These are phyloP conservation scores for Eupithecia insigniata DNA, from an alignment of 2,888 invertebrate species.

Conservation along the genomic window DNA sequence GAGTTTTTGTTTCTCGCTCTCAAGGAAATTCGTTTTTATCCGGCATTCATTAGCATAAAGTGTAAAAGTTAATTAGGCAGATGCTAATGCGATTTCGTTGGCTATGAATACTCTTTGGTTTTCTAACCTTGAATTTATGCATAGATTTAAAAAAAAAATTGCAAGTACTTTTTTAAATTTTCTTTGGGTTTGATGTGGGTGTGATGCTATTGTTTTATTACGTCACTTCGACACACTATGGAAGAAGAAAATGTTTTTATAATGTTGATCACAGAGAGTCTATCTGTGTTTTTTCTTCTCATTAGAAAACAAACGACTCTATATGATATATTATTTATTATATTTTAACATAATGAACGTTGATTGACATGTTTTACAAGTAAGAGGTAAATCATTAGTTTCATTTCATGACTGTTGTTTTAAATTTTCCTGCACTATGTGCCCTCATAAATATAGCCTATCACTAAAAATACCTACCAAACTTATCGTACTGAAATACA, in stretches of 20 bases:
- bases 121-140: constrained; percentile 39
- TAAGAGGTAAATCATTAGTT: not conserved
- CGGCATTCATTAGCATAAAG: constrained; percentile 57
- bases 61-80: constrained; percentile 57
- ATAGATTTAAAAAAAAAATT: not conserved
- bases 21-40: constrained; percentile 66
- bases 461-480: not conserved
- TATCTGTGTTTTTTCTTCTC: not conserved
- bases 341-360: too few relatives aligned
- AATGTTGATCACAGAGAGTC: too few relatives aligned
- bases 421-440: not conserved
- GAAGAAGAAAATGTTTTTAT: not conserved
- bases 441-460: not conserved
- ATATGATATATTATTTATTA: too few relatives aligned
- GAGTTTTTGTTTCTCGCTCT: constrained; percentile 66
- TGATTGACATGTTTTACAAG: not conserved
- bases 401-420: not conserved
- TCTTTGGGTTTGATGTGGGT: not conserved
- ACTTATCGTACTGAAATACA: not conserved
- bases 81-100: constrained; percentile 52
- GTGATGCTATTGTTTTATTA: not conserved
- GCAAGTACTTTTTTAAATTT: constrained; percentile 5
- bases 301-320: not conserved
- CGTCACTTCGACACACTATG: not conserved
- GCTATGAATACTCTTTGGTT: constrained; percentile 38